Evolutionary conservation across 1,140 invertebrate species (phyloP), one percentile per base, ranked within the genome.

Genomic region (Parapsyche elsis): DNA sequence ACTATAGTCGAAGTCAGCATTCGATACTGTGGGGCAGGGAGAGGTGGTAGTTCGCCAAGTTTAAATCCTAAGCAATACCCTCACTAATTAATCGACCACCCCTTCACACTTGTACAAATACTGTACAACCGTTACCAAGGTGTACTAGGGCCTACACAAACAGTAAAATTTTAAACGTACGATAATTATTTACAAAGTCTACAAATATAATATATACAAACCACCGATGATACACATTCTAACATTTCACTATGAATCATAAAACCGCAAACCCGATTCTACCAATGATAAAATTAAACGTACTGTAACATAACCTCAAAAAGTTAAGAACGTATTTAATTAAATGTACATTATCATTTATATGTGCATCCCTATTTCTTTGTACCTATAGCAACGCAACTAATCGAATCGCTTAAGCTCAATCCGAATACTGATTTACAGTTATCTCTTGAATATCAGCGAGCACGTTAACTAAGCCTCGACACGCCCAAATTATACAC

Each of bases 371-470:
- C 71, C 71, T 73, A 24, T 46, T 26, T 26, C 16, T 4, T 53
- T 59, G 45, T 61, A 23, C 24, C n/a, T n/a, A n/a, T n/a, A 78
- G 19, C 30, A 77, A 24, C 73, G 67, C 74, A 26, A 38, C 78
- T 82, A 80, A 82, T 82, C 78, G 81, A 82, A 82, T 82, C 77
- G 75, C 78, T 82, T 80, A 67, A 76, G 80, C 81, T 82, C 75
- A 24, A 71, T 71, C 49, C 78, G 81, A 76, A 82, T 82, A 82
- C 81, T 82, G 81, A 82, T 82, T 79, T 81, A 81, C 75, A 73
- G 75, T 70, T 76, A 81, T 81, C 80, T 76, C 70, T 74, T 53
- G 76, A 81, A 79, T 81, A 78, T 30, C 80, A 64, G 21, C 19
- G 76, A 26, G 76, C 70, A 19, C 14, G 80, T 81, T 75, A 76